These are phyloP conservation scores for Sander vitreus DNA, from an alignment of 2,113 vertebrate genomes.

Conservation along the genomic window DNA sequence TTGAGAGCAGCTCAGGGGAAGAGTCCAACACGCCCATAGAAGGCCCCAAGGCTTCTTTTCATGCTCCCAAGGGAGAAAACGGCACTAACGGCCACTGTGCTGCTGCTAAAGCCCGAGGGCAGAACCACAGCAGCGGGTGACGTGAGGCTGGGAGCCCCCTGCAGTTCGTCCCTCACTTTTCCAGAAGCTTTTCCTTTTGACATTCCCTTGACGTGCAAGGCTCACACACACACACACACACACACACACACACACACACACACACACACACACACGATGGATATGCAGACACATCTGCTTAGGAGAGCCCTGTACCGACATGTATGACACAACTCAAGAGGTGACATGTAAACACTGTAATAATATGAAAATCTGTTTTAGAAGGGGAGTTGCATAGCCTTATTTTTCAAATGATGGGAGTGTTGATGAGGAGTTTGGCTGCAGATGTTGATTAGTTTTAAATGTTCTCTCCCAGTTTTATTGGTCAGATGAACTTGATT, in stretches of 20 bases:
- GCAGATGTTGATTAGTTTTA: slow-evolving; percentile 55
- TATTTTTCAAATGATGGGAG: slow-evolving; percentile 57
- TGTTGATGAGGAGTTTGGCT: slow-evolving; percentile 50
- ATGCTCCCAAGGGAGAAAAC: slow-evolving; percentile 87
- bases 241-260: background rate
- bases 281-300: slow-evolving; percentile 11
- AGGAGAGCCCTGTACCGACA: slow-evolving; percentile 19
- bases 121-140: slow-evolving; percentile 81
- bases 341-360: slow-evolving; percentile 8
- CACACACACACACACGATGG: background rate
- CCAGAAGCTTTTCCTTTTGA: slow-evolving; percentile 15
- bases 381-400: slow-evolving; percentile 43
- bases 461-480: slow-evolving; percentile 79
- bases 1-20: slow-evolving; percentile 97
- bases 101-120: slow-evolving; percentile 79
- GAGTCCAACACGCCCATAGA: slow-evolving; percentile 78
- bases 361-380: slow-evolving; percentile 23
- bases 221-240: background rate
- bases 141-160: slow-evolving; percentile 40
- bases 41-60: slow-evolving; percentile 68
- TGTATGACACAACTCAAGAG: background rate
- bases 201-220: slow-evolving; percentile 23
- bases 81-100: slow-evolving; percentile 89
- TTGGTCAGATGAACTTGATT: slow-evolving; percentile 78
- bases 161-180: slow-evolving; percentile 13